Evolutionary conservation across 2,888 invertebrate genomes (phyloP), one percentile per base, ranked within the genome.

Genomic region (Parasteatoda lunata): DNA sequence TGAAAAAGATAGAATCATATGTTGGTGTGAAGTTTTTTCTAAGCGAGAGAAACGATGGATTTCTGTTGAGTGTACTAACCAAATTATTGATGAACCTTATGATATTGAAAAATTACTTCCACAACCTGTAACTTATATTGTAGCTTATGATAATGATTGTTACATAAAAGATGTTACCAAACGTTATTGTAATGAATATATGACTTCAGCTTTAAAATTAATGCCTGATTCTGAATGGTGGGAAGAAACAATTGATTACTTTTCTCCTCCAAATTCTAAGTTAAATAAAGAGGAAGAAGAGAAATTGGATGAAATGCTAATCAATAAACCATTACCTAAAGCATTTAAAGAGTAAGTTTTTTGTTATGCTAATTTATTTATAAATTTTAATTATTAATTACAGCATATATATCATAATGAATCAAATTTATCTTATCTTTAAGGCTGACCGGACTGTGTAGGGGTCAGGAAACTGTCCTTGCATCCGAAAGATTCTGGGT

Each of bases 31-130:
- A 93, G 95, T 97, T 5, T 98, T 95, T 92, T 93, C 96, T 1
- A 96, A 97, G 91, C 94, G 94, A 88, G 95, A 97, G 90, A 95
- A 96, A 90, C 95, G 95, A 90, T 98, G 98, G 98, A 94, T 97
- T 68, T 94, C 95, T 90, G 94, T 96, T n/a, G 96, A 97, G 93
- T 93, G 97, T 79, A 93, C 95, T 7, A 94, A 94, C 90, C 73
- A 88, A 48, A 80, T 85, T 45, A 45, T 90, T 6, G 88, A 90
- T 77, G 84, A 90, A 72, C 89, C 90, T 5, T 73, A 80, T 13
- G 90, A 91, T 11, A 90, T 92, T 72, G 92, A 97, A 96, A 93
- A 93, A 91, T 93, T 94, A 84, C 95, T 96, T 0, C 94, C 95
- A 0, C 94, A 95, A 89, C 97, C 96, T 47, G 93, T 97, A 6